These are phyloP conservation scores for Palythoa grandiflora DNA, from an alignment of 92 coral and sea anemone genomes.

Conservation along the genomic window DNA sequence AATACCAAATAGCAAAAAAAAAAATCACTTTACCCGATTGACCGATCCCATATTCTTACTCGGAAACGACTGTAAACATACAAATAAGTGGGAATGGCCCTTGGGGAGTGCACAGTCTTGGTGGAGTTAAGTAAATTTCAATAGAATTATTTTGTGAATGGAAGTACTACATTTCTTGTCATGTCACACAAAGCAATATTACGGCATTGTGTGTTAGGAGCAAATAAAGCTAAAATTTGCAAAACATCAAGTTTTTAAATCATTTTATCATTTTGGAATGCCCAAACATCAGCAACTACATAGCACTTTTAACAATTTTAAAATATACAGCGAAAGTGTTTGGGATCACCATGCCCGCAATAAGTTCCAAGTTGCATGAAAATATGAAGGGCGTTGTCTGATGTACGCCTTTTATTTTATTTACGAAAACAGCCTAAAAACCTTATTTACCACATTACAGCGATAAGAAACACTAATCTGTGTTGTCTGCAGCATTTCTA, in stretches of 20 bases:
- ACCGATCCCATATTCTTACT: too few species aligned
- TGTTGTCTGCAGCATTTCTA: not conserved
- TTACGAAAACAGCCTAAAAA: conserved; percentile 10
- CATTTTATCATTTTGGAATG: not conserved
- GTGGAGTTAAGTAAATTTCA: too few species aligned
- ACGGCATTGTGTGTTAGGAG: not conserved
- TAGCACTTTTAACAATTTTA: not conserved
- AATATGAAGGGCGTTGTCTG: not conserved
- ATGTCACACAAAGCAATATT: too few species aligned
- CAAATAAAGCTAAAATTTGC: not conserved
- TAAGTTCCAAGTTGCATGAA: not conserved
- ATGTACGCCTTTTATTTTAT: conserved; percentile 10
- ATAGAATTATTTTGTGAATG: too few species aligned
- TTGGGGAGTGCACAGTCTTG: too few species aligned
- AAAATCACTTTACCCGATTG: too few species aligned
- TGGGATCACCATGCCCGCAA: not conserved
- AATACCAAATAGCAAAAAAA: too few species aligned
- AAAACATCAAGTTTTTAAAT: not conserved
- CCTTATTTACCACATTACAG: not conserved
- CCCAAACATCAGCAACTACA: not conserved
- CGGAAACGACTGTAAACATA: too few species aligned
- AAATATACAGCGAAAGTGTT: not conserved
- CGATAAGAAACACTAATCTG: not conserved
- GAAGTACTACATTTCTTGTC: too few species aligned
- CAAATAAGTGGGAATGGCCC: too few species aligned